Percentiles rank a stretch among this genome's conserved stretches.
Evolutionary conservation across 2,888 invertebrate genomes (phyloP).

Genomic region (Drosophila engyochracea): DNA sequence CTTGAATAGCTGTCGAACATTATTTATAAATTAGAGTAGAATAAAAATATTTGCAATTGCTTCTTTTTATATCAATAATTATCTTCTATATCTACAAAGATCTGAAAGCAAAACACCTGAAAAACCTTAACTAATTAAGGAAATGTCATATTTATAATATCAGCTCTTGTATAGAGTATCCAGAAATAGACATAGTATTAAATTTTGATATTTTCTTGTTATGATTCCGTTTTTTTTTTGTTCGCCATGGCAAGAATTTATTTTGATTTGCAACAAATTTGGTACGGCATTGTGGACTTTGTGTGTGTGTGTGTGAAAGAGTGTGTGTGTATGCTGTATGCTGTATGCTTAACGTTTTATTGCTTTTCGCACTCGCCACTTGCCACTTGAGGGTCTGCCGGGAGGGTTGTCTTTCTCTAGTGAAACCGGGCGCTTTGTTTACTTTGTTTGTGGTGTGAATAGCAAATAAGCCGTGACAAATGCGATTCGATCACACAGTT

Average conservation of each 20-base stretch:
- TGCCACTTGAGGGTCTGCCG: slow-evolving; percentile 47
- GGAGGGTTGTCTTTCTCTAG: slow-evolving; percentile 59
- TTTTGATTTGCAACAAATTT: slow-evolving; percentile 80
- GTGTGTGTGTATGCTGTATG: slow-evolving; percentile 20
- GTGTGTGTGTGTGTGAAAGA: slow-evolving; percentile 31
- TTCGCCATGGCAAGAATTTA: slow-evolving; percentile 66
- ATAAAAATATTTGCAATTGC: neutral
- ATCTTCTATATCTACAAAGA: neutral
- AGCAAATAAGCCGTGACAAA: slow-evolving; percentile 74
- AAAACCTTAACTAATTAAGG: neutral
- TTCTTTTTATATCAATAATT: neutral
- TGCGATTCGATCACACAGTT: slow-evolving; percentile 49
- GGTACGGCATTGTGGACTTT: slow-evolving; percentile 58
- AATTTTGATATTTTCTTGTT: slow-evolving; percentile 10
- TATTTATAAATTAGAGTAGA: neutral
- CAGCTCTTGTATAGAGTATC: slow-evolving; percentile 24
- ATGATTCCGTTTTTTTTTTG: slow-evolving; percentile 46
- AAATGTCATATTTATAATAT: slow-evolving; percentile 1
- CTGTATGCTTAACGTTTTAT: slow-evolving; percentile 70
- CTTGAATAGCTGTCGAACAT: neutral
- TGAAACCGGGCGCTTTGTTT: slow-evolving; percentile 63
- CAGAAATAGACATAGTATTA: neutral
- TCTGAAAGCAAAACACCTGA: neutral
- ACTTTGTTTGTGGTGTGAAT: slow-evolving; percentile 81
- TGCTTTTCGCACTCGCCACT: slow-evolving; percentile 75